phyloP scores from a whole-genome alignment of 2,888 invertebrate genomes.

The Drosophila stalkeri region DNA sequence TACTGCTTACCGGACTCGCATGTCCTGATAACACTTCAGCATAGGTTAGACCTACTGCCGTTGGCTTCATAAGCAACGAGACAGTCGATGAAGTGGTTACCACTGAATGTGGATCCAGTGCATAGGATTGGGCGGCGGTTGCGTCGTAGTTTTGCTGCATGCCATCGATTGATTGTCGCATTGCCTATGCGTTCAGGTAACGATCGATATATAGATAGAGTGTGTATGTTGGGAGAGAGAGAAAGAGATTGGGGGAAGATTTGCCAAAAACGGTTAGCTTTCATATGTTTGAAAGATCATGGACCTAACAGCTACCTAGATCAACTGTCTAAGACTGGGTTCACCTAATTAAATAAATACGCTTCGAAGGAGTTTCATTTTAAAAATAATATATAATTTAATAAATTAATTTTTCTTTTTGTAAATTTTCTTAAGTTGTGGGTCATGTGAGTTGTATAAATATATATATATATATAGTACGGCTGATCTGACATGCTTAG shows the following conservation, averaged over 20 bases:
- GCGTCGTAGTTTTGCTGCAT: slow-evolving; percentile 90
- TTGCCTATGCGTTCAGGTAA: slow-evolving; percentile 78
- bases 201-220: slow-evolving; percentile 60
- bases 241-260: slow-evolving; percentile 83
- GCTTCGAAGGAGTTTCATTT: slow-evolving; percentile 40
- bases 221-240: slow-evolving; percentile 55
- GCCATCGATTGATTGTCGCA: slow-evolving; percentile 88
- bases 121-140: slow-evolving; percentile 90
- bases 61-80: slow-evolving; percentile 85
- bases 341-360: slow-evolving; percentile 42
- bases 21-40: slow-evolving; percentile 90
- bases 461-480: slow-evolving; percentile 27
- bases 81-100: slow-evolving; percentile 86
- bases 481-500: slow-evolving; percentile 21
- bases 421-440: slow-evolving; percentile 50
- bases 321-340: slow-evolving; percentile 19
- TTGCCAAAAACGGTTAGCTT: slow-evolving; percentile 85
- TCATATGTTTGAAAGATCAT: slow-evolving; percentile 69
- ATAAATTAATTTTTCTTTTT: slow-evolving; percentile 47
- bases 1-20: slow-evolving; percentile 84
- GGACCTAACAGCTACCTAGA: slow-evolving; percentile 52
- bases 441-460: slow-evolving; percentile 49
- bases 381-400: slow-evolving; percentile 69
- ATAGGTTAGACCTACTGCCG: slow-evolving; percentile 86
- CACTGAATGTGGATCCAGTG: slow-evolving; percentile 90